Evolutionary conservation across 2,113 vertebrate genomes (phyloP).

Genomic region (Clarias batrachus): DNA sequence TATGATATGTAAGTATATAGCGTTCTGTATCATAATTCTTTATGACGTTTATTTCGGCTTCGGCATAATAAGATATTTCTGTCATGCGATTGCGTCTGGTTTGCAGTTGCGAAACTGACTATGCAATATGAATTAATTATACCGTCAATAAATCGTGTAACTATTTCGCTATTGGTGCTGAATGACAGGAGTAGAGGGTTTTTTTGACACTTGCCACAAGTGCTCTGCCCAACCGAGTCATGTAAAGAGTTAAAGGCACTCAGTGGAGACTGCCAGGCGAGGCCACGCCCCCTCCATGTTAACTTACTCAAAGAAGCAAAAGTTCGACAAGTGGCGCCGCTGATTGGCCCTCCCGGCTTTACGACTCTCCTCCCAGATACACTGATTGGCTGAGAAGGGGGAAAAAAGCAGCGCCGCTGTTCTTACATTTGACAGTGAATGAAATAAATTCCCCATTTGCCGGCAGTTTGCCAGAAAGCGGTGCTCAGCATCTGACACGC

Average conservation of each 20-base stretch:
- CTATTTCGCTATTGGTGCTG: slow-evolving; percentile 3
- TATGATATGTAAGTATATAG: background rate
- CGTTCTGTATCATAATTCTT: background rate
- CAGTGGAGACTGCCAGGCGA: slow-evolving; percentile 69
- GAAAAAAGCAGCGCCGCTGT: slow-evolving; percentile 56
- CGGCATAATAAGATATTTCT: background rate
- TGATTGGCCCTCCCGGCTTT: slow-evolving; percentile 68
- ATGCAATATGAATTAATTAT: background rate
- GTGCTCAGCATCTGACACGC: slow-evolving; percentile 49
- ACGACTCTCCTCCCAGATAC: slow-evolving; percentile 46
- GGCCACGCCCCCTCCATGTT: slow-evolving; percentile 71
- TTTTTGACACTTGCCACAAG: background rate
- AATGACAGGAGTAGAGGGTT: background rate
- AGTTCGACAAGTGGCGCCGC: slow-evolving; percentile 71
- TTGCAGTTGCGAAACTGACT: background rate
- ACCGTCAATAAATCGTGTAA: slow-evolving; percentile 1
- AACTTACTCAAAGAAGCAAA: slow-evolving; percentile 80
- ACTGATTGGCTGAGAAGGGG: slow-evolving; percentile 59
- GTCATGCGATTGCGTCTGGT: background rate
- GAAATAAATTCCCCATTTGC: slow-evolving; percentile 62
- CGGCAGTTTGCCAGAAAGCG: slow-evolving; percentile 49
- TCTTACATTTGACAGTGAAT: slow-evolving; percentile 70
- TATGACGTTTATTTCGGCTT: background rate
- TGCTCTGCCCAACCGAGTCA: slow-evolving; percentile 19
- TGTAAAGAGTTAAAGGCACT: slow-evolving; percentile 71